Evolutionary conservation across 2,797 vertebrate genomes (phyloP).

Genomic region (Eutrigla gurnardus): DNA sequence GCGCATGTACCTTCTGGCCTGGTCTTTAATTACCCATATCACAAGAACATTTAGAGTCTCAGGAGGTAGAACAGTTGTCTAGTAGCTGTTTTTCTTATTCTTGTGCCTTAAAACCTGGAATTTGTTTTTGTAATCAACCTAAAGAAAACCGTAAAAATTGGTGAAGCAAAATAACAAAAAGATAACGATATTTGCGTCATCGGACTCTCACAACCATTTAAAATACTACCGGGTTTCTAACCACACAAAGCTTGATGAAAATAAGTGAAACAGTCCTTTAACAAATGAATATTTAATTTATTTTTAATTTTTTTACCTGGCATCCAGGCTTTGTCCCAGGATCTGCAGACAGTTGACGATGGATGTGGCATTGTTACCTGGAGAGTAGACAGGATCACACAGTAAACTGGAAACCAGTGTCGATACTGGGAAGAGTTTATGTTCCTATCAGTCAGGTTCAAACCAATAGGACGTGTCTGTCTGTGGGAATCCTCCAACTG

Average conservation of each 20-base stretch:
- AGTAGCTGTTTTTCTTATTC: slow-evolving; percentile 1
- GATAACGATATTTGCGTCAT: too few species aligned
- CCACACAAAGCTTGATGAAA: too few species aligned
- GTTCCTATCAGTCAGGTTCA: slow-evolving; percentile 7
- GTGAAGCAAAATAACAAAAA: too few species aligned
- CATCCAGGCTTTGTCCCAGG: slow-evolving; percentile 95
- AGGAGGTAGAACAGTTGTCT: background rate
- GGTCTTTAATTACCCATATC: background rate
- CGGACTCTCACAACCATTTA: too few species aligned
- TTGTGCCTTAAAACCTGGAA: too few species aligned
- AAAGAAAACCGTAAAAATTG: too few species aligned
- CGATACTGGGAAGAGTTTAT: background rate
- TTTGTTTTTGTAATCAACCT: too few species aligned
- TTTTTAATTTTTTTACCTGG: slow-evolving; percentile 83
- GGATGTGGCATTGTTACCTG: slow-evolving; percentile 94
- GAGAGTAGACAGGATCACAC: slow-evolving; percentile 32
- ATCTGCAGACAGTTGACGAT: slow-evolving; percentile 99
- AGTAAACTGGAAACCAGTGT: background rate
- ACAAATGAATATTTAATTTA: too few species aligned
- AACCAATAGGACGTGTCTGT: background rate
- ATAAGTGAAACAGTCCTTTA: too few species aligned
- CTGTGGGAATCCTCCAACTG: background rate
- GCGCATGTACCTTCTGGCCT: background rate
- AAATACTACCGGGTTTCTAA: too few species aligned
- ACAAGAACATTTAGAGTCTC: background rate